phyloP scores from a whole-genome alignment of 2,113 vertebrate genomes.

The Campylomormyrus tamandua region DNA sequence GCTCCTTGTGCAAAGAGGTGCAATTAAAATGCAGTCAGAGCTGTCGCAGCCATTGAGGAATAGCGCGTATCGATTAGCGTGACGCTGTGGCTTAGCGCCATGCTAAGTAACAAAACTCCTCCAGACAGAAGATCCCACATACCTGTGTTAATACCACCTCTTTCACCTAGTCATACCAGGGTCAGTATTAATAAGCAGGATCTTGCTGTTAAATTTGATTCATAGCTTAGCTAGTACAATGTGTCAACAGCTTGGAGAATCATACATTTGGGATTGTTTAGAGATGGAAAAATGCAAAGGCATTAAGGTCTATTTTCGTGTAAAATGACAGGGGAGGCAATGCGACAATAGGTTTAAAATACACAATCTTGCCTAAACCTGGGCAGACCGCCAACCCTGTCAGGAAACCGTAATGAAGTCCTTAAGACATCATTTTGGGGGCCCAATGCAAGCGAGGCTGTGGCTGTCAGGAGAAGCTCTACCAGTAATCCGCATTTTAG shows the following conservation, averaged over 20 bases:
- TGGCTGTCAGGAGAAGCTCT: not conserved
- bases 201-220: not conserved
- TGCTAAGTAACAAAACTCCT: not conserved
- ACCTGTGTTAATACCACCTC: not conserved
- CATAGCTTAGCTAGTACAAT: not conserved
- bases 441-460: not conserved
- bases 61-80: not conserved
- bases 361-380: not conserved
- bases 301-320: conserved; percentile 37
- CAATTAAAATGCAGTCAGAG: conserved; percentile 13
- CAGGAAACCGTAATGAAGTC: conserved; percentile 13
- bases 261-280: conserved; percentile 45
- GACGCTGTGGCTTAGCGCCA: too few species aligned
- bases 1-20: not conserved
- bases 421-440: conserved; percentile 7
- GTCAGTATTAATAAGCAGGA: not conserved
- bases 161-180: not conserved
- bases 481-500: conserved; percentile 16
- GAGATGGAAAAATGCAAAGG: conserved; percentile 28
- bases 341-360: conserved; percentile 37
- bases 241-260: conserved; percentile 49
- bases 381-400: conserved; percentile 21
- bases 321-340: conserved; percentile 27
- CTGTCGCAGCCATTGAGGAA: not conserved
- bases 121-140: conserved; percentile 7